A percentile compares a stretch with the other conserved stretches of the same genome.
phyloP scores from a whole-genome alignment of 2,113 vertebrate genomes.

The Gallinago paraguaiae region DNA sequence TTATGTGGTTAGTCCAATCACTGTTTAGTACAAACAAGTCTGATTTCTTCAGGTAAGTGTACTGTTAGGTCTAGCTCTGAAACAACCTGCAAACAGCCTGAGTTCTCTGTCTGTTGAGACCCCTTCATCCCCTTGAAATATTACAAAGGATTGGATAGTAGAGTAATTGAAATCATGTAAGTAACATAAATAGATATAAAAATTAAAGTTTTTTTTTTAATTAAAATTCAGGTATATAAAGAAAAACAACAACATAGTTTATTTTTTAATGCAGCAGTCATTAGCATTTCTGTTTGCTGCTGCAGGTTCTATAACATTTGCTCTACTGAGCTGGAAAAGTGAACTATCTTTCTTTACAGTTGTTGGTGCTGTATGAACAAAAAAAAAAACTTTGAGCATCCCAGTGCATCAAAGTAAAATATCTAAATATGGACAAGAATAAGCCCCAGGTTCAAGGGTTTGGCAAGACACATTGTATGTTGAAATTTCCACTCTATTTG shows the following conservation, averaged over 20 bases:
- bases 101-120: not conserved
- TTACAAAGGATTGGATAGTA: not conserved
- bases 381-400: not conserved
- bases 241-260: not conserved
- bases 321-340: not conserved
- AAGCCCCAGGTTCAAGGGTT: not conserved
- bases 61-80: not conserved
- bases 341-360: not conserved
- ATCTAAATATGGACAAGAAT: not conserved
- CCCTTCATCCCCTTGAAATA: not conserved
- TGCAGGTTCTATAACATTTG: not conserved
- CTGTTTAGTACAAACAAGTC: not conserved
- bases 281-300: not conserved
- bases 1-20: not conserved
- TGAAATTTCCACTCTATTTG: not conserved
- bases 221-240: not conserved
- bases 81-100: not conserved
- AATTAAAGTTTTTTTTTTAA: not conserved
- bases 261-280: not conserved
- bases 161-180: not conserved
- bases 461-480: not conserved
- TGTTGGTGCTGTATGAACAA: not conserved
- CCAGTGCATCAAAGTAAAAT: not conserved
- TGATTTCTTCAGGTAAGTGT: not conserved
- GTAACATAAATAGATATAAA: not conserved